Evolutionary conservation across 2,888 invertebrate genomes (phyloP), one percentile per base, ranked within the genome.

Genomic region (Alsophila aescularia): DNA sequence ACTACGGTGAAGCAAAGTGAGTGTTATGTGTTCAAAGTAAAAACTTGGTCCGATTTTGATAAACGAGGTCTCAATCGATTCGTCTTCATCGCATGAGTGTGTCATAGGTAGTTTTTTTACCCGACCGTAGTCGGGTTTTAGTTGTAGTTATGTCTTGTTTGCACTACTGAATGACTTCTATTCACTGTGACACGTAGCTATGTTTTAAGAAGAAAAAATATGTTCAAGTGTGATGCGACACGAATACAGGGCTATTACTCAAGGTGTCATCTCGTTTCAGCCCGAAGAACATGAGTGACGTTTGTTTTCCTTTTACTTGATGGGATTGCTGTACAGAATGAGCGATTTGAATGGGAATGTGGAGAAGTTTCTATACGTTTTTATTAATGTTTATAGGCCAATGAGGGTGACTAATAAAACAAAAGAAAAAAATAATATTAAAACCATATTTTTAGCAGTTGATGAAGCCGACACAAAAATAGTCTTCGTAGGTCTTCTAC

Each of bases 161-260:
- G 9, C 2, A 5, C 5, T 10, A 36, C 36, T 43, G 13, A 15
- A 14, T 27, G n/a, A 40, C 29, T 52, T 24, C 6, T 9, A 16
- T 18, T 37, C 27, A 49, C 42, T 42, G 29, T 31, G 12, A 0
- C 42, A 8, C 14, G 55, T 27, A 66, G 64, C 70, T 66, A 79
- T 79, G 80, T 81, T 78, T 81, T 77, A 74, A 69, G 72, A 80
- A 81, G 85, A 85, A 82, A 85, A 84, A 85, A 86, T 80, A 76
- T 79, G 69, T 73, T 73, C 49, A 24, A 66, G 75, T 74, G 74
- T 80, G 76, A 77, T 78, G 73, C 76, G 81, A 83, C 79, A 75
- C 73, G 77, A 83, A 81, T 80, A 70, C 76, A 68, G 60, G 65
- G 81, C 86, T 83, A 87, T 87, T 87, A 85, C 82, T 87, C 86